These are phyloP conservation scores for Corvus cornix DNA, from an alignment of 2,113 vertebrate genomes.

Conservation along the genomic window DNA sequence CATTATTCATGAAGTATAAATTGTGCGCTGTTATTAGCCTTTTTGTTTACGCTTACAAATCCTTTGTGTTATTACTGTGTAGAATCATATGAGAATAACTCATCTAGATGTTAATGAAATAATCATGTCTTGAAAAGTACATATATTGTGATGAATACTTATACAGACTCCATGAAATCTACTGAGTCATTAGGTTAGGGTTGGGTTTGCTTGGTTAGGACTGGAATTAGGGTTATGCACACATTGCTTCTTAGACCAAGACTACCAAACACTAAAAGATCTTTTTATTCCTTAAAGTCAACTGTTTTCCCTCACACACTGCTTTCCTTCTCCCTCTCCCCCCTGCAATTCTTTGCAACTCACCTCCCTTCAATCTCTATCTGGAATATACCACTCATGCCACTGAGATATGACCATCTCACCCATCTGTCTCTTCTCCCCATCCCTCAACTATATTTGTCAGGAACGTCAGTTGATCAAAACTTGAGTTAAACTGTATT, in stretches of 20 bases:
- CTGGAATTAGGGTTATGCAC: background rate
- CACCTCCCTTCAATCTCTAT: background rate
- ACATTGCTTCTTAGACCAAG: background rate
- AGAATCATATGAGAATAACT: slow-evolving; percentile 4
- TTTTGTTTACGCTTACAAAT: slow-evolving; percentile 12
- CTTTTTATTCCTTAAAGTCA: background rate
- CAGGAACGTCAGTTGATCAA: background rate
- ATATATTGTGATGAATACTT: background rate
- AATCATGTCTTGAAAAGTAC: background rate
- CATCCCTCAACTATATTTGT: background rate
- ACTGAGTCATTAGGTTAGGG: background rate
- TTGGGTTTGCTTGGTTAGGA: background rate
- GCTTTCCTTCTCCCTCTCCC: rapidly evolving
- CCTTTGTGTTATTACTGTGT: background rate
- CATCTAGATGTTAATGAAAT: slow-evolving; percentile 8
- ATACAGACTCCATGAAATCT: background rate
- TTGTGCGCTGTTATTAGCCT: background rate
- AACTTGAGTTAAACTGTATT: background rate
- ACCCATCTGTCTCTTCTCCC: background rate
- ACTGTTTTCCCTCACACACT: background rate
- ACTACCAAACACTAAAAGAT: background rate
- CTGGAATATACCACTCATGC: background rate
- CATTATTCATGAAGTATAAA: background rate
- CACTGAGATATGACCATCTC: background rate
- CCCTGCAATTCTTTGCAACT: background rate